Evolutionary conservation across 1,140 invertebrate genomes (phyloP).

Genomic region (Chlorops oryzae): DNA sequence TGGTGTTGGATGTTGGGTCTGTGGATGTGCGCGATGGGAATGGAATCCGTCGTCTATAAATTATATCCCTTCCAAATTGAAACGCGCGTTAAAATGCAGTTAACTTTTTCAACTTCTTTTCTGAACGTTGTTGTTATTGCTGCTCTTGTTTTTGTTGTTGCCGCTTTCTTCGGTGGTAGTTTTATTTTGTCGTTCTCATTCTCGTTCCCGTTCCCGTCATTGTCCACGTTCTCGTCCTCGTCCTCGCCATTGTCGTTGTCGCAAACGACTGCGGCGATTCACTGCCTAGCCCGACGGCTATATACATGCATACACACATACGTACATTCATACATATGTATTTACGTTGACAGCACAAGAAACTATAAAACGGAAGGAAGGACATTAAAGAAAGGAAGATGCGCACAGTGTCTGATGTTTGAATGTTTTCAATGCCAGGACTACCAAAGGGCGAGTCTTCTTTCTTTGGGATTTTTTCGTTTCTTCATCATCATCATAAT

Average conservation of each 20-base stretch:
- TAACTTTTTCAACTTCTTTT: conserved; percentile 30
- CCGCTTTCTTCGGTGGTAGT: conserved; percentile 12
- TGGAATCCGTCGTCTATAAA: conserved; percentile 47
- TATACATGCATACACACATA: too few species aligned
- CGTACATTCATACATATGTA: too few species aligned
- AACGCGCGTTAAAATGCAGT: conserved; percentile 48
- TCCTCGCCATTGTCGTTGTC: conserved; percentile 36
- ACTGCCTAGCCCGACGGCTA: too few species aligned
- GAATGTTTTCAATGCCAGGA: too few species aligned
- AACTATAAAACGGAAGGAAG: conserved; percentile 14
- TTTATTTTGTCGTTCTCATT: conserved; percentile 8
- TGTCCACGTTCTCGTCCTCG: conserved; percentile 22
- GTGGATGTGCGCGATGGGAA: conserved; percentile 1
- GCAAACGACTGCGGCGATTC: too few species aligned
- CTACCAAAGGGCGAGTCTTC: too few species aligned
- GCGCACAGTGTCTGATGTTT: too few species aligned
- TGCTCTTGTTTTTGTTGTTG: too few species aligned
- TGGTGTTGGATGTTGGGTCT: background rate
- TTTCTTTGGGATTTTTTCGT: too few species aligned
- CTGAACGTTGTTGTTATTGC: conserved; percentile 1
- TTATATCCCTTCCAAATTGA: conserved; percentile 49
- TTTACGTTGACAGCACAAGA: too few species aligned
- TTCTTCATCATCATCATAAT: too few species aligned
- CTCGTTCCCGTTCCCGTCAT: conserved; percentile 2
- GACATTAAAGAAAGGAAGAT: conserved; percentile 11